Evolutionary conservation across 2,888 invertebrate species (phyloP), one percentile per base, ranked within the genome.

Genomic region (Bedellia somnulentella): DNA sequence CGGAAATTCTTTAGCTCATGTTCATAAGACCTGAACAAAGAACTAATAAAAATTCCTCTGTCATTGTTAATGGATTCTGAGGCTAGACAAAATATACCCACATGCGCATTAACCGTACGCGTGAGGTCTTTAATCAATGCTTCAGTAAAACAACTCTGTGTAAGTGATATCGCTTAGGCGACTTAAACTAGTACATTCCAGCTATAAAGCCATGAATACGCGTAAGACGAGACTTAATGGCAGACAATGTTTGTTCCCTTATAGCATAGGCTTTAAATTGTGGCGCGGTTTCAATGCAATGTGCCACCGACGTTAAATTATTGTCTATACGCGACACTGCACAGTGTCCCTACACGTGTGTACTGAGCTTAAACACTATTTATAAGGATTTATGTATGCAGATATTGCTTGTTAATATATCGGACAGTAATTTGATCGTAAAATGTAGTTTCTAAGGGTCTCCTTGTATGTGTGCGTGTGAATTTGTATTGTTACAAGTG

Each of bases 221-320:
- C 50, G 66, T 68, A 73, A 68, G 66, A 50, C 52, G 61, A 71
- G 61, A 58, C 57, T 41, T 49, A 29, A 24, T 49, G 46, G 52
- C 58, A 59, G 58, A 68, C 62, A 66, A 70, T 66, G 59, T 58
- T 47, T 56, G 56, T 58, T 62, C 64, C 67, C 66, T 70, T 75
- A 73, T 70, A 66, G 66, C 71, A 60, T 52, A 52, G 70, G 63
- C 63, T 70, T 70, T 75, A 75, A 73, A 73, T 75, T 64, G 71
- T 63, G 49, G 47, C 57, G 64, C 46, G 71, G 73, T 70, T 68
- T 68, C 64, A 70, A 73, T 71, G 71, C 71, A 67, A 61, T 22
- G 64, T 66, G 67, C 59, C 55, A 46, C 51, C 62, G 71, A 71
- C 67, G 59, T 64, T 67, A 70, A 75, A 68, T 73, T 75, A 75